Evolutionary conservation across 2,888 invertebrate species (phyloP).

Genomic region (Caenorhabditis sp.): DNA sequence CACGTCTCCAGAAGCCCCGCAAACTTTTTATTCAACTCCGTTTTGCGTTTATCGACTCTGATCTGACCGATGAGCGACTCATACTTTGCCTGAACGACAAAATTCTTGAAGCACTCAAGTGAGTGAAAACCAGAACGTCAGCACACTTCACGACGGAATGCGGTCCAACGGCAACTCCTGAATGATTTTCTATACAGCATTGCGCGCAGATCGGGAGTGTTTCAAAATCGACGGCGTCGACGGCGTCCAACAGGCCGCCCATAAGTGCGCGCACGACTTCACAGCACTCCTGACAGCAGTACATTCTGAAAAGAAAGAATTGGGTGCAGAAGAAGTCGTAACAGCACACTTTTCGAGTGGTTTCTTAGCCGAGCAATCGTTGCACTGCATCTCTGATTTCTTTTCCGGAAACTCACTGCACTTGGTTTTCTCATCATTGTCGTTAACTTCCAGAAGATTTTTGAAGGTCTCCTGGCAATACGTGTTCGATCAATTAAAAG

Average conservation of each 20-base stretch:
- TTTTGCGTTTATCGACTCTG: too few relatives aligned
- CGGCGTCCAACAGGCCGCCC: neutral
- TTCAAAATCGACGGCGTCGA: neutral
- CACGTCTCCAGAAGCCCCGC: too few relatives aligned
- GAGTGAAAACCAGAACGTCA: neutral
- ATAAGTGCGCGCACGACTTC: neutral
- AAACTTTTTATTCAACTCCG: too few relatives aligned
- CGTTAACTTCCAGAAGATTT: neutral
- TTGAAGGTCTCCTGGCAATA: neutral
- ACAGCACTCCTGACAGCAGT: neutral
- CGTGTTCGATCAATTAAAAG: too few relatives aligned
- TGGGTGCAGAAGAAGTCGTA: neutral
- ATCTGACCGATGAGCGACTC: too few relatives aligned
- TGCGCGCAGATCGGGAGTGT: neutral
- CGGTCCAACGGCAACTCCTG: too few relatives aligned
- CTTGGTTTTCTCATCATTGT: neutral
- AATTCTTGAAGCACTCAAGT: too few relatives aligned
- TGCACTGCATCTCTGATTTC: neutral
- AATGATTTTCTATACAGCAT: neutral
- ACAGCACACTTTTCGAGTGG: neutral
- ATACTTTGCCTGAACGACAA: too few relatives aligned
- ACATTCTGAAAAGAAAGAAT: neutral
- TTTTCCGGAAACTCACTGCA: neutral
- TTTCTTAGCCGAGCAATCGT: neutral
- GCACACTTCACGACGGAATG: neutral